These are phyloP conservation scores for Brenthis ino DNA, from an alignment of 2,888 invertebrate genomes.

Conservation along the genomic window DNA sequence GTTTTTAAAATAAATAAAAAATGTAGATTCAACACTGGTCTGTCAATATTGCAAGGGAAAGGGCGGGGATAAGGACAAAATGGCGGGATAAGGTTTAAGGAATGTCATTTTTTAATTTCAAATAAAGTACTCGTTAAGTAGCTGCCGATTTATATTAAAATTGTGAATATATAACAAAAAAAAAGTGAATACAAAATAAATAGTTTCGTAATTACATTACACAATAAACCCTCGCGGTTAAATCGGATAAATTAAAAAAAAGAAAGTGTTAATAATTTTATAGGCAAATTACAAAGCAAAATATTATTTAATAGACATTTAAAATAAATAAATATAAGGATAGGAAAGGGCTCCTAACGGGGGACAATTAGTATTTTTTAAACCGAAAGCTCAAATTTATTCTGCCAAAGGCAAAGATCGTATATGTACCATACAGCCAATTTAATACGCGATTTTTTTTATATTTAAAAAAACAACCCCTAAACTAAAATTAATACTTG, in stretches of 20 bases:
- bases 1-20: conserved; percentile 65
- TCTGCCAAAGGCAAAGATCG: conserved; percentile 11
- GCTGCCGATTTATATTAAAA: conserved; percentile 74
- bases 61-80: conserved; percentile 38
- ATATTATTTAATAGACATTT: conserved; percentile 63
- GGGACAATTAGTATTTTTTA: conserved; percentile 56
- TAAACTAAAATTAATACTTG: conserved; percentile 31
- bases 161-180: conserved; percentile 70
- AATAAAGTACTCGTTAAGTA: conserved; percentile 75
- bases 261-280: conserved; percentile 50
- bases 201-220: conserved; percentile 52
- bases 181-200: conserved; percentile 63
- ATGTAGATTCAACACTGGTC: conserved; percentile 80
- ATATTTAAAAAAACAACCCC: conserved; percentile 5
- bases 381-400: conserved; percentile 21
- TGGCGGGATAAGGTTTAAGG: conserved; percentile 39
- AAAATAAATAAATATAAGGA: conserved; percentile 74
- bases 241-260: conserved; percentile 45
- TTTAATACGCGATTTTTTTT: conserved; percentile 21
- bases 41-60: conserved; percentile 78
- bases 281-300: conserved; percentile 76
- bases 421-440: conserved; percentile 43
- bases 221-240: conserved; percentile 51
- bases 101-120: conserved; percentile 79
- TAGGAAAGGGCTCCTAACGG: conserved; percentile 61